These are phyloP conservation scores for Blastobasis adustella DNA, from an alignment of 2,888 invertebrate species.

Conservation along the genomic window DNA sequence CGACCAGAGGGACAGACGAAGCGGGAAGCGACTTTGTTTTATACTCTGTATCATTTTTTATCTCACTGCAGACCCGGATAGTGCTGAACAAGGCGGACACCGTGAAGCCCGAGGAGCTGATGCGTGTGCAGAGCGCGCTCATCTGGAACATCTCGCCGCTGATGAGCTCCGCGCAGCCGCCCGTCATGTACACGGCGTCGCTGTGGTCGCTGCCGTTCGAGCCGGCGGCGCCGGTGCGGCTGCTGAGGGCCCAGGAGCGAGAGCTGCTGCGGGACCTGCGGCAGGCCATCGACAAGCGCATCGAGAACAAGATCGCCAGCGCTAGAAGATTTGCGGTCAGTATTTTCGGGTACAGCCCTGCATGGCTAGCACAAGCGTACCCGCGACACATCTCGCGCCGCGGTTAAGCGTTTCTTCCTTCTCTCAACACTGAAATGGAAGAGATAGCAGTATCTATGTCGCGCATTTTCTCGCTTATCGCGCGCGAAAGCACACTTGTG, in stretches of 20 bases:
- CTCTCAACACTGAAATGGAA: too few species aligned
- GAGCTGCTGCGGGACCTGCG: constrained; percentile 90
- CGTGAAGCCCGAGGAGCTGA: constrained; percentile 92
- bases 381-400: too few species aligned
- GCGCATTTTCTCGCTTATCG: too few species aligned
- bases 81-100: constrained; percentile 96
- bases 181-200: constrained; percentile 92
- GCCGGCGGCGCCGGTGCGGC: constrained; percentile 84
- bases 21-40: too few species aligned
- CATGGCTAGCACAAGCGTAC: too few species aligned
- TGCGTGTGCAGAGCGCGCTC: constrained; percentile 94
- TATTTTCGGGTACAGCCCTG: constrained; percentile 18
- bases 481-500: too few species aligned
- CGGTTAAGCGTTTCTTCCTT: too few species aligned
- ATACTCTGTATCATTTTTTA: background rate
- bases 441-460: too few species aligned
- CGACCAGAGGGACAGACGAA: too few species aligned
- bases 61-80: constrained; percentile 83
- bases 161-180: constrained; percentile 95
- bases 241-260: constrained; percentile 91
- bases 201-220: constrained; percentile 92
- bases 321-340: constrained; percentile 95
- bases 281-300: constrained; percentile 88
- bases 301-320: constrained; percentile 95
- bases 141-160: constrained; percentile 98